phyloP scores from a whole-genome alignment of 2,797 vertebrate genomes.

The Poliocrania exsul region DNA sequence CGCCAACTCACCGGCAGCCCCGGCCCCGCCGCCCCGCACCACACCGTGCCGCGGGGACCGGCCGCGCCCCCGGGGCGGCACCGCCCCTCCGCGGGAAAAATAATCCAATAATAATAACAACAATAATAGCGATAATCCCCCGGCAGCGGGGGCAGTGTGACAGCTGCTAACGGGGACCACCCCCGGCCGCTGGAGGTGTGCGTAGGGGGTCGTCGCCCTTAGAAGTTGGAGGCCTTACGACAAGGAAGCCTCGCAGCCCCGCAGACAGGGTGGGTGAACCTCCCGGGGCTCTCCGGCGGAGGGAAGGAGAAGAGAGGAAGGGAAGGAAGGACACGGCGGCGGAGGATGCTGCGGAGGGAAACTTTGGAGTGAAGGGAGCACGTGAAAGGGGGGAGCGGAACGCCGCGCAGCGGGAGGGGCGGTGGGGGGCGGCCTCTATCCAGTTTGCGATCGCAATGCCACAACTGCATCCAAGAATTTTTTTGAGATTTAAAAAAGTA shows the following conservation, averaged over 20 bases:
- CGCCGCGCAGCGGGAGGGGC: background rate
- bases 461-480: background rate
- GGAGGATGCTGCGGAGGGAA: background rate
- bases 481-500: background rate
- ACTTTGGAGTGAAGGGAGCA: background rate
- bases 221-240: background rate
- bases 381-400: background rate
- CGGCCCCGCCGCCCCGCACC: constrained; percentile 38
- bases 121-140: background rate
- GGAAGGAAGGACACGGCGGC: background rate
- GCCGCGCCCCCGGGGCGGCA: background rate
- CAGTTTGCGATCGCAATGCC: background rate
- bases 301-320: background rate
- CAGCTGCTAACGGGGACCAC: background rate
- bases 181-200: background rate
- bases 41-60: background rate
- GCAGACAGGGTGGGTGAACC: background rate
- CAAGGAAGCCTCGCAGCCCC: background rate
- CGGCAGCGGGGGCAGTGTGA: background rate
- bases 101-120: background rate
- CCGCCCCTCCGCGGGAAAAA: background rate
- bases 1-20: constrained; percentile 83
- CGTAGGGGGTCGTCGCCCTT: background rate
- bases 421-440: background rate
- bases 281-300: background rate